phyloP scores from a whole-genome alignment of 2,888 invertebrate genomes.

The Idaea biselata region DNA sequence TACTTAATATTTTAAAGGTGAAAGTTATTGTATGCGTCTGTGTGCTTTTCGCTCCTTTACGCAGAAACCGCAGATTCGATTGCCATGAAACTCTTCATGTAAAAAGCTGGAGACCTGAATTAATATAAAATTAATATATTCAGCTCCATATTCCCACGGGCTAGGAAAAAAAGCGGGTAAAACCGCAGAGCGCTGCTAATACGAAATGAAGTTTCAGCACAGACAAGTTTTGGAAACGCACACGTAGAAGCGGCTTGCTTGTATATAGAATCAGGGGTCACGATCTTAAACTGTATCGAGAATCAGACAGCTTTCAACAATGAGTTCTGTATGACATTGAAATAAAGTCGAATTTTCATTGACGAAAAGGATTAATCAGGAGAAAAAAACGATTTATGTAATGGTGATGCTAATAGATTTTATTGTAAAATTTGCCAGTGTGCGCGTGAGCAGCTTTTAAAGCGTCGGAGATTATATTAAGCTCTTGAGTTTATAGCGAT shows the following conservation, averaged over 20 bases:
- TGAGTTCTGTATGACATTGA: constrained; percentile 17
- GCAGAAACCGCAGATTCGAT: no score
- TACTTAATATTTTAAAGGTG: no score
- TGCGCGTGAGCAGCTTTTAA: constrained; percentile 35
- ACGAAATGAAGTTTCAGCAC: constrained; percentile 20
- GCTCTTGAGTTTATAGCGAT: neutral
- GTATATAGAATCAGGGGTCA: constrained; percentile 51
- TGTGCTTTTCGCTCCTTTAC: no score
- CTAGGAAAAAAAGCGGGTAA: no score
- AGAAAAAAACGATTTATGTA: constrained; percentile 39
- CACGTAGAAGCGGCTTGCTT: constrained; percentile 44
- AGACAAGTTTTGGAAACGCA: constrained; percentile 38
- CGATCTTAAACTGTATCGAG: constrained; percentile 25
- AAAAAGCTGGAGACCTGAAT: no score
- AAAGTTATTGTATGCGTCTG: no score
- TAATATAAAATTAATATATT: no score
- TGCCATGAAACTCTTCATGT: no score
- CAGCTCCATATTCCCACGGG: no score
- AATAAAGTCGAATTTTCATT: constrained; percentile 26
- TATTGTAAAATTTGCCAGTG: constrained; percentile 31
- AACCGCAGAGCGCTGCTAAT: neutral
- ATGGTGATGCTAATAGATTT: constrained; percentile 41
- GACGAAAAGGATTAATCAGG: constrained; percentile 11
- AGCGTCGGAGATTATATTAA: neutral
- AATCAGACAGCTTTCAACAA: constrained; percentile 13